Percentiles rank a stretch among this genome's conserved stretches.
These are phyloP conservation scores for Polypterus bichir DNA, from an alignment of 2,113 vertebrate genomes.

Conservation along the genomic window DNA sequence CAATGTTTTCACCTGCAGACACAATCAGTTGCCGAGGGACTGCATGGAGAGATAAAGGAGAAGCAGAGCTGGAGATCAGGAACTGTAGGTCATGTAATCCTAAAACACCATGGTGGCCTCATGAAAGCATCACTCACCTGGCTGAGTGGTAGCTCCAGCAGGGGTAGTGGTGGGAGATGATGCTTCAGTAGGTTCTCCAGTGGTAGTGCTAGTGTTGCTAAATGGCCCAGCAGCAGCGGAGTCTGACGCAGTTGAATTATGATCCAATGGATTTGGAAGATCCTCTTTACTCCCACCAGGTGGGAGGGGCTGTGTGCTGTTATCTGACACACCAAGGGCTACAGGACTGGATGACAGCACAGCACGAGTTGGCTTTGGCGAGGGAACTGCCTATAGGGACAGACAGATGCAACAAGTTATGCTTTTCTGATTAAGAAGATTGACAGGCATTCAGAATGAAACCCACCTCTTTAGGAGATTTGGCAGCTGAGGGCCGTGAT, in stretches of 20 bases:
- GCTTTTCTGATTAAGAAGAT: too few species aligned
- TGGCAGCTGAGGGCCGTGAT: too few species aligned
- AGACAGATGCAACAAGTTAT: conserved; percentile 19
- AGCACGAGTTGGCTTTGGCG: conserved; percentile 14
- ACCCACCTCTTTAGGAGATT: too few species aligned
- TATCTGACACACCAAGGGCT: conserved; percentile 25
- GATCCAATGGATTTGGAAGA: conserved; percentile 2
- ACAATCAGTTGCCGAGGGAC: conserved; percentile 71
- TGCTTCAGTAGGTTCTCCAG: not conserved
- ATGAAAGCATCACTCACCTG: not conserved
- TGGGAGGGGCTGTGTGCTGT: conserved; percentile 25
- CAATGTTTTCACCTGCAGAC: conserved; percentile 79
- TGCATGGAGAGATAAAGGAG: conserved; percentile 18
- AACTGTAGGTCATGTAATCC: too few species aligned
- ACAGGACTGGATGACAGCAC: conserved; percentile 24
- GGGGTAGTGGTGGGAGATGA: conserved; percentile 6
- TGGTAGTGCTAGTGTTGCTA: conserved; percentile 26
- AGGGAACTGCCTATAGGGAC: conserved; percentile 17
- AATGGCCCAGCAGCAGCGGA: not conserved
- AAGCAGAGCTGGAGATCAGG: not conserved
- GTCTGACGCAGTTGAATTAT: conserved; percentile 24
- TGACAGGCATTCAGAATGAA: too few species aligned
- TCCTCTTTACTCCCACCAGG: conserved; percentile 22
- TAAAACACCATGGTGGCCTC: too few species aligned
- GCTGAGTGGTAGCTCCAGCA: conserved; percentile 12